Percentiles rank a stretch among this genome's conserved stretches.
Conservation (phyloP, 2,113 vertebrate species). For the Psilopogon haemacephalus region DNA sequence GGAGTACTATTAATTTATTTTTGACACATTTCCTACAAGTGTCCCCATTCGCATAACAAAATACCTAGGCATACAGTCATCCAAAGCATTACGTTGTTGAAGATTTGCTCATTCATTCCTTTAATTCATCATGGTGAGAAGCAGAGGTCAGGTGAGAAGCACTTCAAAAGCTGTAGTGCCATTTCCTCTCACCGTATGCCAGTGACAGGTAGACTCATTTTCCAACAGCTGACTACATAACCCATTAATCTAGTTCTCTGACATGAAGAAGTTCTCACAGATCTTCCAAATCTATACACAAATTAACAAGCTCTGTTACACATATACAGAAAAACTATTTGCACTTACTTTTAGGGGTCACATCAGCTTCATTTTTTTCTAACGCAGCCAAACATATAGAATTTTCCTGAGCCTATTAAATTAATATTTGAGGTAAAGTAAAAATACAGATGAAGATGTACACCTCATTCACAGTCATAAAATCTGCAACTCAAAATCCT, state of each 20-base stretch:
- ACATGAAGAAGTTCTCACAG: neutral
- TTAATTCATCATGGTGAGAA: neutral
- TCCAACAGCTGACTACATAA: fast-evolving
- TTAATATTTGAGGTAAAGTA: conserved; percentile 16
- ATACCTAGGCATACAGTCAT: neutral
- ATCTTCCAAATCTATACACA: neutral
- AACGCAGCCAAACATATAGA: conserved; percentile 80
- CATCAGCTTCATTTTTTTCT: conserved; percentile 75
- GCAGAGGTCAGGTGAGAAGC: neutral
- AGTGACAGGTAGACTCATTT: neutral
- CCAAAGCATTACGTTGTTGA: neutral
- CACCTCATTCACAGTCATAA: neutral
- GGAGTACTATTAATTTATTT: neutral
- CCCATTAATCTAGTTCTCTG: neutral
- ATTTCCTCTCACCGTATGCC: neutral
- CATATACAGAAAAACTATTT: neutral
- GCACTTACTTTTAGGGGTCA: conserved; percentile 77
- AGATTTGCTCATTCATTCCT: neutral
- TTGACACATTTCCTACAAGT: neutral
- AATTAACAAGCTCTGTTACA: neutral
- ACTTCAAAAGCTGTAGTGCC: neutral
- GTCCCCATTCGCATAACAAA: neutral
- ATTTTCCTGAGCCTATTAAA: conserved; percentile 78
- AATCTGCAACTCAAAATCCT: neutral
- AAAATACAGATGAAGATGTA: conserved; percentile 17